Base-by-base conservation (phyloP, 2,888 invertebrate species). In the Eledona agricola region DNA sequence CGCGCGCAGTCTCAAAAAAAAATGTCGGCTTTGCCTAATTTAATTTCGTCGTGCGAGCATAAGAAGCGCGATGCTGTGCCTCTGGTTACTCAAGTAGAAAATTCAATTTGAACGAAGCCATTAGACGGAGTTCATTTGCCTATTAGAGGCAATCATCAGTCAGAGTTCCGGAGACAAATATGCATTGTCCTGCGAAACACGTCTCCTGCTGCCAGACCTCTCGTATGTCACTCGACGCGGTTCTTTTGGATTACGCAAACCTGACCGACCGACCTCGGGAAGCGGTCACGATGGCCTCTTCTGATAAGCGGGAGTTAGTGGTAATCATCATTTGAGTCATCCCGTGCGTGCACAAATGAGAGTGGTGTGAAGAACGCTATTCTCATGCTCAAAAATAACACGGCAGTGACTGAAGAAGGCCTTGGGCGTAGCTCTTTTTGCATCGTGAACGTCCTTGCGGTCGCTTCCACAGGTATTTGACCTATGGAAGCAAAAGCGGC, bases 41-140 rank as follows among this genome's bases (percentile, higher is more conserved):
- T 35, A 43, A 51, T 43, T 35, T 37, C 12, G 34, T 34, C 34
- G 23, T 43, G 32, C 23, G 32, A 46, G 50, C 46, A 52, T 34
- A 52, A 56, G 55, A 46, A 49, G 62, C 51, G 62, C 55, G 55
- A 55, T 45, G 56, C 42, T 67, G 64, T 67, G 67, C 62, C 68
- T 64, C 60, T 58, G 66, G 65, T 69, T 64, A 64, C 64, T 69
- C 70, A 69, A 67, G 62, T 65, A 67, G 70, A 69, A 71, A 70
- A 71, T 71, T 70, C 69, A 71, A 71, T 71, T 69, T 71, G 62
- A 67, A 61, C 67, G 62, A 53, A 53, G 60, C 66, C 58, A 67
- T 70, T 69, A 66, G 62, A 64, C 61, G 59, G 61, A 65, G 68
- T 65, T 71, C 69, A 65, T 69, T 70, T 70, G 65, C 67, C 66